These are phyloP conservation scores for Liasis olivaceus DNA, from an alignment of 2,797 vertebrate genomes.

Conservation along the genomic window DNA sequence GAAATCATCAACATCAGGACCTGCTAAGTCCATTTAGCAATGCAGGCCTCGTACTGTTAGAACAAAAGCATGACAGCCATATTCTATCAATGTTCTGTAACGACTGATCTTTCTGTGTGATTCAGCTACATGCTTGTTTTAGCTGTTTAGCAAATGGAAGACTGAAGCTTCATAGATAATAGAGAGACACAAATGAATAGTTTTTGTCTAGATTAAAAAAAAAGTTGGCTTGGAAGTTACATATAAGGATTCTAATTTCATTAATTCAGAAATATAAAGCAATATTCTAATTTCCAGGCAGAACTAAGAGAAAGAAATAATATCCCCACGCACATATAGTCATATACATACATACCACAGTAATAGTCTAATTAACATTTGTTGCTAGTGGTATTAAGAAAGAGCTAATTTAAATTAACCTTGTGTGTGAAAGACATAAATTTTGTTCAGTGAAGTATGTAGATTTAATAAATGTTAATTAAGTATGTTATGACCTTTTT, in stretches of 20 bases:
- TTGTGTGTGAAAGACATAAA: conserved; percentile 61
- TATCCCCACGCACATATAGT: background rate
- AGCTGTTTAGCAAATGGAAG: background rate
- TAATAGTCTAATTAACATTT: conserved; percentile 69
- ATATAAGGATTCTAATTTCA: background rate
- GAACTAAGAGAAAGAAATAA: background rate
- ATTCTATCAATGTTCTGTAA: background rate
- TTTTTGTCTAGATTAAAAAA: background rate
- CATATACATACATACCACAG: conserved; percentile 10
- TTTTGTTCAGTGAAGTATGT: conserved; percentile 61
- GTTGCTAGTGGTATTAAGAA: conserved; percentile 65
- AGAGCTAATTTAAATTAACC: conserved; percentile 63
- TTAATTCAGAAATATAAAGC: conserved; percentile 16
- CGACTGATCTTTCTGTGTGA: background rate
- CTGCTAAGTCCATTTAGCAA: conserved; percentile 2
- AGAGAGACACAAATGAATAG: background rate
- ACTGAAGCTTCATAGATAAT: background rate
- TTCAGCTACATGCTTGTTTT: background rate
- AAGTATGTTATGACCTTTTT: conserved; percentile 42
- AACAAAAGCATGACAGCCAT: conserved; percentile 27
- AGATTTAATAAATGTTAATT: conserved; percentile 67
- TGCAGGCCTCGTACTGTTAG: conserved; percentile 6
- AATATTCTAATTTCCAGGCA: conserved; percentile 4
- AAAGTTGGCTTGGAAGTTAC: conserved; percentile 1
- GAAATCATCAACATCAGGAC: conserved; percentile 22